Conservation (phyloP, 2,888 invertebrate species). For the Hylaea fasciaria region DNA sequence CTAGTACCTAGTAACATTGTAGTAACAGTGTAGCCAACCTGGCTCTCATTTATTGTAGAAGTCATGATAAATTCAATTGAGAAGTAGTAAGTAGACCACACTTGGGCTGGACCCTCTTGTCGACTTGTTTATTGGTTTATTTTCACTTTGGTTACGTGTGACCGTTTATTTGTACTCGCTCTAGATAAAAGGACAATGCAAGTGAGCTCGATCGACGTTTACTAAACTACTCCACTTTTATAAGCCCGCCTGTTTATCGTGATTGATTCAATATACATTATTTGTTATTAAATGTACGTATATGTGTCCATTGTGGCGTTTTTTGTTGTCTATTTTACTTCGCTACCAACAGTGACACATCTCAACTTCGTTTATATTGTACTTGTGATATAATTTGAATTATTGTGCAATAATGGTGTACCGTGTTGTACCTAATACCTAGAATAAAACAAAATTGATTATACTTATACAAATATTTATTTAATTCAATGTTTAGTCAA, state of each 20-base stretch:
- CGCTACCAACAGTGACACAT: too few relatives aligned
- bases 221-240: constrained; percentile 36
- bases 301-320: constrained; percentile 43
- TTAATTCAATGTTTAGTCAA: too few relatives aligned
- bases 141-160: too few relatives aligned
- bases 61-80: background rate
- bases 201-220: too few relatives aligned
- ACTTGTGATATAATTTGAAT: background rate
- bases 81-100: too few relatives aligned
- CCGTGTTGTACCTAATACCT: too few relatives aligned
- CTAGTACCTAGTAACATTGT: constrained; percentile 14
- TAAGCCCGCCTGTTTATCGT: constrained; percentile 31
- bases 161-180: too few relatives aligned
- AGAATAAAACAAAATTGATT: too few relatives aligned
- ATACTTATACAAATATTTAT: too few relatives aligned
- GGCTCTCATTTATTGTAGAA: background rate
- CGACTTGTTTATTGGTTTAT: too few relatives aligned
- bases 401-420: background rate
- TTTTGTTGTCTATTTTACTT: background rate
- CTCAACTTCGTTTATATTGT: background rate
- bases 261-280: constrained; percentile 34
- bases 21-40: constrained; percentile 8
- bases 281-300: constrained; percentile 61
- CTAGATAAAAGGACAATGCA: too few relatives aligned
- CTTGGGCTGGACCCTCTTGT: too few relatives aligned